Base-by-base conservation (phyloP, 1,140 invertebrate genomes). In the Trichonephila clavata region DNA sequence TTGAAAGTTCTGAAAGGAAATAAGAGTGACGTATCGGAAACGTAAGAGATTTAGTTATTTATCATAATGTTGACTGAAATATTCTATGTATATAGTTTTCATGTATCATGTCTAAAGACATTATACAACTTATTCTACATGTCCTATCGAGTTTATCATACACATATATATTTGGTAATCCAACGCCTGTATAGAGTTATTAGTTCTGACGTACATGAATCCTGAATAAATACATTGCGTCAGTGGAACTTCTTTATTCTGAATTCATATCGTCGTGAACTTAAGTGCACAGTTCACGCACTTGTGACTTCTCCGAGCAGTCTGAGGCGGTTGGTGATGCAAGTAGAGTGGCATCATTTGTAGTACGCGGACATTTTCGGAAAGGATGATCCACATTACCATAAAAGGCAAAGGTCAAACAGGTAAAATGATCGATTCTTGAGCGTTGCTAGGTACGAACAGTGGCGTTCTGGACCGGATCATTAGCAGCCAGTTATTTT, bases 401-500 rank as follows among this genome's bases (percentile, higher is more conserved):
- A 77, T 77, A 77, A 77, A 77, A 77, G 71, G 32, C 50, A 86
- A 86, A 61, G 84, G 84, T 86, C 86, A 65, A 87, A 65, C 43
- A 65, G 27, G 86, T 87, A 59, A 87, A 87, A 87, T 63, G 61
- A 87, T 87, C 59, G 61, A 59, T 87, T 65, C 83, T 24, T 27
- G 71, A 39, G 32, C 27, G 71, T 77, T 77, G 27, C 18, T 21
- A 87, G 43, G 27, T 87, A 87, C 61, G 32, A 63, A 65, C 57
- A 43, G 57, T 65, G 86, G 86, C 86, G 86, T 87, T 87, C 57
- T 61, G 32, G 61, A 43, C 61, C 61, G 32, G 86, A 87, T 87
- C 86, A 63, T 87, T 87, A 87, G 32, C 86, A 87, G 86, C 86
- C 61, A 63, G 86, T 87, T 87, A 87, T 87, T 87, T 87, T 87